Evolutionary conservation across 1,140 invertebrate genomes (phyloP).

Genomic region (Hormaphis cornu): DNA sequence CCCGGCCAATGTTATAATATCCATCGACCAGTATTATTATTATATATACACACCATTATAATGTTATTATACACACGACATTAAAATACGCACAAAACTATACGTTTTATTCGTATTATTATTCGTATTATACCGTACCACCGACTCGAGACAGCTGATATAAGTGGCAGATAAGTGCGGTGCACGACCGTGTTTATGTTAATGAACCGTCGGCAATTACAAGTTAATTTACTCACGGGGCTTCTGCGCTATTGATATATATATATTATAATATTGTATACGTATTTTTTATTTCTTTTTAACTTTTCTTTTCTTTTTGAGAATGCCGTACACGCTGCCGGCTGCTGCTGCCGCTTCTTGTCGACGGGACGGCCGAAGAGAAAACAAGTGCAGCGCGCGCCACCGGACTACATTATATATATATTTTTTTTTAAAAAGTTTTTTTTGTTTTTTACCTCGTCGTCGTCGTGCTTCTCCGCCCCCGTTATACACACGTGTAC

Average conservation of each 20-base stretch:
- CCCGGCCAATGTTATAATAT: conserved; percentile 13
- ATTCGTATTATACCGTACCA: too few species aligned
- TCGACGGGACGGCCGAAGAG: too few species aligned
- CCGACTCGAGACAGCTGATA: too few species aligned
- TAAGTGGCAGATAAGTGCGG: conserved; percentile 18
- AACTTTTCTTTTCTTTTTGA: not conserved
- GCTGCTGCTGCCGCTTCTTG: not conserved
- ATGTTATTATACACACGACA: not conserved
- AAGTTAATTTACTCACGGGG: conserved; percentile 29
- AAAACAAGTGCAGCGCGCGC: too few species aligned
- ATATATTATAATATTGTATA: conserved; percentile 8
- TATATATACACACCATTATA: too few species aligned
- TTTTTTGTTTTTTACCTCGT: not conserved
- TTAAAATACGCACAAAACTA: not conserved
- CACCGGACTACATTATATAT: not conserved
- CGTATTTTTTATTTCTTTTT: not conserved
- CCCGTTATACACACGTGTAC: too few species aligned
- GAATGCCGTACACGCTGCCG: not conserved
- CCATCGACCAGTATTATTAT: too few species aligned
- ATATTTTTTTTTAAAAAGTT: not conserved
- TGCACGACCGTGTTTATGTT: conserved; percentile 33
- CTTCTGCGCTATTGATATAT: conserved; percentile 25
- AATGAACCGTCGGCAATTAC: conserved; percentile 28
- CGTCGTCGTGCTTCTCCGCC: too few species aligned
- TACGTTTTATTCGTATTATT: too few species aligned